A percentile compares a stretch with the other conserved stretches of the same genome.
phyloP scores from a whole-genome alignment of 2,113 vertebrate species.

The Micronisus gabar region DNA sequence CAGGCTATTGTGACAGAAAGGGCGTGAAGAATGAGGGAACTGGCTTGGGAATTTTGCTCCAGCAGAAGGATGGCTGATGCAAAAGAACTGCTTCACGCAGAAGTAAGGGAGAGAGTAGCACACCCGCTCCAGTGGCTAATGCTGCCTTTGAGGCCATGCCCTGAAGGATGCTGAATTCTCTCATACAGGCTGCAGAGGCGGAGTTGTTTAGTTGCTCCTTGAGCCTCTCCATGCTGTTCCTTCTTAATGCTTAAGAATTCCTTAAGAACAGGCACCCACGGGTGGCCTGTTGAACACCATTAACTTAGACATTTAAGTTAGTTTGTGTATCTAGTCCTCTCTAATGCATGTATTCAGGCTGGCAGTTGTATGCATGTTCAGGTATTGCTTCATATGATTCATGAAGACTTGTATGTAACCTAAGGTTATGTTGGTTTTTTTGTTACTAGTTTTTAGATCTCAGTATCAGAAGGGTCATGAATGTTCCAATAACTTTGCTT shows the following conservation, averaged over 20 bases:
- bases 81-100: background rate
- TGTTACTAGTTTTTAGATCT: background rate
- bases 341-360: background rate
- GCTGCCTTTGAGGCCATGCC: background rate
- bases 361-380: background rate
- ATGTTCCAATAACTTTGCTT: background rate
- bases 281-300: background rate
- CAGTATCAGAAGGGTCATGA: fast-evolving
- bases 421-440: background rate
- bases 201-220: background rate
- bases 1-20: background rate
- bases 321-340: background rate
- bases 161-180: background rate
- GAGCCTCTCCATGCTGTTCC: background rate
- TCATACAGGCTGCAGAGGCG: background rate
- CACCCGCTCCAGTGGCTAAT: no score
- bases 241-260: background rate
- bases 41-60: background rate
- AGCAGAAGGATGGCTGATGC: background rate
- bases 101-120: background rate
- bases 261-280: no score
- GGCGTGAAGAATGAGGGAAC: background rate
- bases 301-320: background rate
- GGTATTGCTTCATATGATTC: background rate
- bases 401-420: background rate